These are phyloP conservation scores for Melanostoma mellinum DNA, from an alignment of 2,888 invertebrate genomes.

Conservation along the genomic window DNA sequence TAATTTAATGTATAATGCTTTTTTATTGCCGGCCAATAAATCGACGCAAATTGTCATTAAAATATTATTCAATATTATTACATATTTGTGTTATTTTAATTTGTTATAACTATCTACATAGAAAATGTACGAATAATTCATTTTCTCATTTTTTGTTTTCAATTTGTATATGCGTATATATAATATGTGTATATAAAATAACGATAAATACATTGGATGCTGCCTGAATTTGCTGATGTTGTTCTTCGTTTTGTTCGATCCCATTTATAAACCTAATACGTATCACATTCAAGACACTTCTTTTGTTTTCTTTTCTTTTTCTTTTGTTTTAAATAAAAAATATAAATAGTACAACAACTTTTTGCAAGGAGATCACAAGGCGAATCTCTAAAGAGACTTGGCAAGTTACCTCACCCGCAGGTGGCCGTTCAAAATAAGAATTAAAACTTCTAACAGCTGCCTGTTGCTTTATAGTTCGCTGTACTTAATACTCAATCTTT, in stretches of 20 bases:
- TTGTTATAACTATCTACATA: conserved; percentile 71
- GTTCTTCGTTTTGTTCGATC: conserved; percentile 45
- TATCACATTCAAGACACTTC: conserved; percentile 71
- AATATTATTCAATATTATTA: conserved; percentile 20
- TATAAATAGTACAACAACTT: conserved; percentile 59
- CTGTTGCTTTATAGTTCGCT: background rate
- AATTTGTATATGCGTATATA: conserved; percentile 56
- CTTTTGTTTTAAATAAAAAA: no score
- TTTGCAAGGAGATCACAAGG: conserved; percentile 40
- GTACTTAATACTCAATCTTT: conserved; percentile 3
- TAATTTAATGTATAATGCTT: conserved; percentile 61
- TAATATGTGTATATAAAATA: conserved; percentile 67
- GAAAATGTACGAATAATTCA: conserved; percentile 61
- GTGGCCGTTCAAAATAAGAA: conserved; percentile 14
- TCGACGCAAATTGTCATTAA: conserved; percentile 71
- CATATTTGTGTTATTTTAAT: conserved; percentile 51
- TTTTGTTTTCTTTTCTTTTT: conserved; percentile 21
- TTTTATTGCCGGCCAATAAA: conserved; percentile 62
- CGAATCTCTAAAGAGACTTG: conserved; percentile 59
- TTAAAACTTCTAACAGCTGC: background rate
- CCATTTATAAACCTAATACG: conserved; percentile 54
- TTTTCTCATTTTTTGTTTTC: conserved; percentile 30
- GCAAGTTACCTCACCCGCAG: conserved; percentile 19
- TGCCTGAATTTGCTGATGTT: conserved; percentile 57
- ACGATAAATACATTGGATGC: conserved; percentile 69